A percentile compares a stretch with the other conserved stretches of the same genome.
Evolutionary conservation across 1,140 invertebrate species (phyloP).

Genomic region (Forficula auricularia): DNA sequence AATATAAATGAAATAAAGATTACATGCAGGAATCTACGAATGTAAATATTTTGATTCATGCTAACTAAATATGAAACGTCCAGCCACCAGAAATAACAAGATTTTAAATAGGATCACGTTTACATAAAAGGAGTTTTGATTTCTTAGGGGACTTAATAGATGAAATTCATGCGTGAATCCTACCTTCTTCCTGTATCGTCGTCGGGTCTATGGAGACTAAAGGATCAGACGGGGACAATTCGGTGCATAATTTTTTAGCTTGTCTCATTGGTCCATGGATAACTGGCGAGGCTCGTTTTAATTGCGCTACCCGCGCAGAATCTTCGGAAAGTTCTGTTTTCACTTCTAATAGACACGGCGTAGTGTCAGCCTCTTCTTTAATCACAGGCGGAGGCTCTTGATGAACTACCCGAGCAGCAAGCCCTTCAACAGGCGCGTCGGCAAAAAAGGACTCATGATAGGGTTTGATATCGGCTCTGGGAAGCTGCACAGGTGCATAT

Average conservation of each 20-base stretch:
- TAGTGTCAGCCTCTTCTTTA: constrained; percentile 27
- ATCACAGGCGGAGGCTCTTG: constrained; percentile 18
- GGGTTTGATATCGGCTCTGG: constrained; percentile 50
- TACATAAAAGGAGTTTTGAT: too few relatives aligned
- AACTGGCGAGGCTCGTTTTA: constrained; percentile 23
- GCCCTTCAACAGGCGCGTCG: constrained; percentile 40
- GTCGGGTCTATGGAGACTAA: neutral
- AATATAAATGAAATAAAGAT: too few relatives aligned
- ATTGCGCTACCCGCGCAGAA: constrained; percentile 16
- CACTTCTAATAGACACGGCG: constrained; percentile 21
- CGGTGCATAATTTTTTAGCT: constrained; percentile 12
- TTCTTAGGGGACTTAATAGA: too few relatives aligned
- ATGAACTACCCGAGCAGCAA: constrained; percentile 40
- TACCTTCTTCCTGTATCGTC: neutral
- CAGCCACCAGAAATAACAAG: too few relatives aligned
- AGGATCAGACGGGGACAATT: too few relatives aligned
- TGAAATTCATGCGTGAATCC: neutral
- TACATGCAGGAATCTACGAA: too few relatives aligned
- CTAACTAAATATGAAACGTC: too few relatives aligned
- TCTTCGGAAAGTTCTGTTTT: constrained; percentile 7
- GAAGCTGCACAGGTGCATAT: constrained; percentile 32
- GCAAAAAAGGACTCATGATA: constrained; percentile 52
- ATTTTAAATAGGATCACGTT: too few relatives aligned
- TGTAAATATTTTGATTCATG: too few relatives aligned
- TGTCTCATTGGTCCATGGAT: constrained; percentile 21